phyloP scores from a whole-genome alignment of 2,113 vertebrate species.

The Rousettus leschenaultii region DNA sequence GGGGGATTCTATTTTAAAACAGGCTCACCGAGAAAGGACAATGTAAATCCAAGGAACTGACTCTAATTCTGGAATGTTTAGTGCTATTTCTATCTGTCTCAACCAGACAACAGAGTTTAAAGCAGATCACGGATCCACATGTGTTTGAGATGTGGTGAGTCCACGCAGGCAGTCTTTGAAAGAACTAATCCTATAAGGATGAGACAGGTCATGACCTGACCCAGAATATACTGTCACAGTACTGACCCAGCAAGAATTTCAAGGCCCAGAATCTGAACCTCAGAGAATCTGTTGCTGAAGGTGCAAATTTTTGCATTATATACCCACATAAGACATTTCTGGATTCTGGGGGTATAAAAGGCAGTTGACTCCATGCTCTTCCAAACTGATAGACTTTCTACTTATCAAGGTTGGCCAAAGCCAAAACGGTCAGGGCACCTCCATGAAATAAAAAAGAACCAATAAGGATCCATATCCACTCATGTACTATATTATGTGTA shows the following conservation, averaged over 20 bases:
- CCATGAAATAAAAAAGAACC: background rate
- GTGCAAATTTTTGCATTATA: background rate
- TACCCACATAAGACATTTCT: background rate
- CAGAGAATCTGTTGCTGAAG: background rate
- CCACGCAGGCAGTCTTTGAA: background rate
- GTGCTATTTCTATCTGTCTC: background rate
- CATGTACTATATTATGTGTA: too few relatives aligned
- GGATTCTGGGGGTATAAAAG: background rate
- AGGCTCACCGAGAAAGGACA: background rate
- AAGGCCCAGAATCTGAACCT: background rate
- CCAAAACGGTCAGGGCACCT: background rate
- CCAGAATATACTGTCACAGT: background rate
- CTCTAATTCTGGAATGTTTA: background rate
- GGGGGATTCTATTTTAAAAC: constrained; percentile 2
- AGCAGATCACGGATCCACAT: background rate
- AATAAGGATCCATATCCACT: background rate
- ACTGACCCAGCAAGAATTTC: background rate
- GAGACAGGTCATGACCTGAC: background rate
- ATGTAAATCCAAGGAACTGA: background rate
- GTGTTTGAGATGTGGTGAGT: background rate
- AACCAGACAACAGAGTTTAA: background rate
- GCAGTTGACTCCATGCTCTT: background rate
- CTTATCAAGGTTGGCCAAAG: background rate
- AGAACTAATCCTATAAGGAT: background rate
- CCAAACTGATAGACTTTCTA: background rate